A percentile compares a stretch with the other conserved stretches of the same genome.
Conservation (phyloP, 2,797 vertebrate species). For the Pseudochromis fuscus region DNA sequence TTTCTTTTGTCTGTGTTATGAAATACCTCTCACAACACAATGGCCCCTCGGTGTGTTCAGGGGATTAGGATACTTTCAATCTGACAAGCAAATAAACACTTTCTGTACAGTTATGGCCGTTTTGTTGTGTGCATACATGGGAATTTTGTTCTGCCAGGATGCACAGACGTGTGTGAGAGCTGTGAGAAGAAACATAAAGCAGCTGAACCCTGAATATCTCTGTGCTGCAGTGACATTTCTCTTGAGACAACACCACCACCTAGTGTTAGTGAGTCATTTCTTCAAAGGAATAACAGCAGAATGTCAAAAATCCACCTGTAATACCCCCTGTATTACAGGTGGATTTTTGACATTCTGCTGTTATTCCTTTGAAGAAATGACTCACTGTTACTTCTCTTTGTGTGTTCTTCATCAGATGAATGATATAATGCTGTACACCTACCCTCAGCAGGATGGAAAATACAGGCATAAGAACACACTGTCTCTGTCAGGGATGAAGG, state of each 20-base stretch:
- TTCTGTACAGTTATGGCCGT: slow-evolving; percentile 53
- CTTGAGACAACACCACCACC: slow-evolving; percentile 57
- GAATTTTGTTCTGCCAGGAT: slow-evolving; percentile 49
- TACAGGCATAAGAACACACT: slow-evolving; percentile 94
- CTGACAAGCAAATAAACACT: slow-evolving; percentile 77
- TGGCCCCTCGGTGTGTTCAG: slow-evolving; percentile 68
- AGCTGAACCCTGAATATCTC: slow-evolving; percentile 15
- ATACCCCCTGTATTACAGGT: too few species aligned
- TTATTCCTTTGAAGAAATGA: neutral
- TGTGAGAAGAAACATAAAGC: slow-evolving; percentile 57
- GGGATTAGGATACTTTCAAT: slow-evolving; percentile 69
- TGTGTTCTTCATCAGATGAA: slow-evolving; percentile 88
- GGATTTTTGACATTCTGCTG: too few species aligned
- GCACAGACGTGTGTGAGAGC: slow-evolving; percentile 26
- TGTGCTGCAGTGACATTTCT: neutral
- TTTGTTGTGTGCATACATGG: slow-evolving; percentile 68
- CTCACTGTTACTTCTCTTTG: neutral
- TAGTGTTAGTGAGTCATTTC: slow-evolving; percentile 69
- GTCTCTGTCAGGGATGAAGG: slow-evolving; percentile 93
- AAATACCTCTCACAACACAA: slow-evolving; percentile 81
- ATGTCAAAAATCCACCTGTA: too few species aligned
- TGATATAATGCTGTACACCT: slow-evolving; percentile 95
- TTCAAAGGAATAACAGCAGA: too few species aligned
- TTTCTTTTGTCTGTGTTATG: slow-evolving; percentile 83
- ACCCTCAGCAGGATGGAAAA: slow-evolving; percentile 96